A percentile compares a stretch with the other conserved stretches of the same genome.
phyloP scores from a whole-genome alignment of 2,113 vertebrate species.

The Psophia crepitans region DNA sequence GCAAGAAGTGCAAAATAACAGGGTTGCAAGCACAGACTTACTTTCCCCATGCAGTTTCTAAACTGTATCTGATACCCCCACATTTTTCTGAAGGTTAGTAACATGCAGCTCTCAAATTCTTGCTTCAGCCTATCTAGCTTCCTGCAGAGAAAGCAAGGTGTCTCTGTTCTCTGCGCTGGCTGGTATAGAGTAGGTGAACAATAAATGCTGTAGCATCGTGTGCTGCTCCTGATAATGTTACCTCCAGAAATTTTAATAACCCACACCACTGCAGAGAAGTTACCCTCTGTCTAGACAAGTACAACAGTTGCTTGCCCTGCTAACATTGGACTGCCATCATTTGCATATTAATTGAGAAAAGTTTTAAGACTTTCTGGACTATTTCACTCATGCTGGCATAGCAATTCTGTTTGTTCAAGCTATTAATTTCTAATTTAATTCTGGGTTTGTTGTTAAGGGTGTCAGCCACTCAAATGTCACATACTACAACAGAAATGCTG shows the following conservation, averaged over 20 bases:
- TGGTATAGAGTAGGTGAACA: neutral
- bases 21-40: neutral
- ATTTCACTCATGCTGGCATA: neutral
- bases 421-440: neutral
- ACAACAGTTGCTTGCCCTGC: neutral
- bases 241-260: constrained; percentile 1
- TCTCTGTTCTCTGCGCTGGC: neutral
- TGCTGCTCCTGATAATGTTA: neutral
- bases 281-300: neutral
- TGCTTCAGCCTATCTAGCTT: neutral
- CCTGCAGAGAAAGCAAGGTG: neutral
- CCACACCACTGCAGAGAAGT: neutral
- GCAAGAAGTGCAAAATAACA: neutral
- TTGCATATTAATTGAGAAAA: neutral
- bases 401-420: neutral
- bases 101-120: neutral
- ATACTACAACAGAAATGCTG: neutral
- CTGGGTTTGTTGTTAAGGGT: neutral
- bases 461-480: neutral
- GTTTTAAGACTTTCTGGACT: neutral
- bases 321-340: neutral
- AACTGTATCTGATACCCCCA: neutral
- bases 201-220: neutral
- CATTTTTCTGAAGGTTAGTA: neutral
- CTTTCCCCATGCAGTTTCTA: neutral